Evolutionary conservation across 2,113 vertebrate genomes (phyloP).

Genomic region (Serinus canaria): DNA sequence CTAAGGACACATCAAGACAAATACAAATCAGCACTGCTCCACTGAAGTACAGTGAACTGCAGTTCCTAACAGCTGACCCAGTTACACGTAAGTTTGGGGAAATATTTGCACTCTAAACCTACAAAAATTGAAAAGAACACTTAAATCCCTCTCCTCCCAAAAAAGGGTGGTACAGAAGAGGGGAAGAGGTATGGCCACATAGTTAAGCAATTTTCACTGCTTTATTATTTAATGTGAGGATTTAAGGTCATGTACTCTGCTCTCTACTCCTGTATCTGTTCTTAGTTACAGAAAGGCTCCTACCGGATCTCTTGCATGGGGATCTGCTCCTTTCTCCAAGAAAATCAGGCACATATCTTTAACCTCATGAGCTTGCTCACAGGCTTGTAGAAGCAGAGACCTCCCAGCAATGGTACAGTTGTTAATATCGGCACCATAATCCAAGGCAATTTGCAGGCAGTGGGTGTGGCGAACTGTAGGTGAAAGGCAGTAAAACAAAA

Average conservation of each 20-base stretch:
- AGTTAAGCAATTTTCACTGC: not conserved
- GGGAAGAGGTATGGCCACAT: not conserved
- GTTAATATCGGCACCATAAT: constrained; percentile 84
- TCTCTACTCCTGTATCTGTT: not conserved
- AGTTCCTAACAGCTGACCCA: not conserved
- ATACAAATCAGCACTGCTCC: not conserved
- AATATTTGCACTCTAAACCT: not conserved
- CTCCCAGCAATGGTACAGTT: constrained; percentile 74
- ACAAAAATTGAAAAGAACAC: not conserved
- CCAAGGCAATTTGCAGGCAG: constrained; percentile 81
- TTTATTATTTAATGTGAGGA: not conserved
- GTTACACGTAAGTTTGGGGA: not conserved
- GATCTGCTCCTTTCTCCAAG: constrained; percentile 85
- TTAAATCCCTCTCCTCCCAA: not conserved
- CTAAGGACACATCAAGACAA: not conserved
- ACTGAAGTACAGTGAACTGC: not conserved
- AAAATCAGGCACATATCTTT: constrained; percentile 80
- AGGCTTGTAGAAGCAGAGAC: constrained; percentile 85
- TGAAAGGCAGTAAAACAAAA: constrained; percentile 89
- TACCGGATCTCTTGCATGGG: constrained; percentile 79
- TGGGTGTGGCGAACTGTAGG: constrained; percentile 82
- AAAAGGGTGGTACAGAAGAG: not conserved
- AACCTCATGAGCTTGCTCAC: constrained; percentile 78
- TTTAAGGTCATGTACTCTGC: not conserved
- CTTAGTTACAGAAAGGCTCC: constrained; percentile 41